Evolutionary conservation across 2,888 invertebrate species (phyloP), one percentile per base, ranked within the genome.

Genomic region (Agonum fuliginosum): DNA sequence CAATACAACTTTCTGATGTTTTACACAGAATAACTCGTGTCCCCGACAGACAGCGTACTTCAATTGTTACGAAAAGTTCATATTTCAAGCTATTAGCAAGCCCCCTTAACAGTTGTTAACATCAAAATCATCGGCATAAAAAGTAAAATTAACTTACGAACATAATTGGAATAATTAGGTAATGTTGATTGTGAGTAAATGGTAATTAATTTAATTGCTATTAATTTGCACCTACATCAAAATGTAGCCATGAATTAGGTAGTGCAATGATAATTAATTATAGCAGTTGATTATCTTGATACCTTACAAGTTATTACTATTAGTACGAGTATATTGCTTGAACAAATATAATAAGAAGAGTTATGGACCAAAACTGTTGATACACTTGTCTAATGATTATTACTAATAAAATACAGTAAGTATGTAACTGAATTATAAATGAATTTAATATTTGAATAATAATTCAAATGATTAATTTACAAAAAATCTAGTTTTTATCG

Each of bases 271-370:
- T 37, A 34, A 12, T 19, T 69, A 69, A 69, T 69, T 69, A 8
- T 69, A 27, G 69, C 41, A 46, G 41, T 69, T 41, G n/a, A 69
- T 20, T 41, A 19, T 41, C 24, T 46, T 69, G 69, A 69, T 30
- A 62, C 30, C 10, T 27, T n/a, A 30, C 14, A 27, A 58, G 12
- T 24, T 62, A 62, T 62, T 1, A 30, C 30, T n/a, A n/a, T 1
- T 46, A 8, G n/a, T 24, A 10, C 22, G 4, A 6, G 54, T n/a
- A n/a, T n/a, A n/a, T 8, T 62, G n/a, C 58, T 14, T 30, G 30
- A 14, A 30, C 30, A 14, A 62, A 62, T 27, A 62, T 46, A 62
- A 62, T 62, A 30, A 20, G 58, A 62, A 46, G 12, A 30, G 58
- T 30, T 62, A 3, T 34, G 30, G 14, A 62, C 58, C 10, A 62